Percentiles rank a stretch among this genome's conserved stretches.
phyloP scores from a whole-genome alignment of 2,797 vertebrate genomes.

The Crenichthys baileyi region DNA sequence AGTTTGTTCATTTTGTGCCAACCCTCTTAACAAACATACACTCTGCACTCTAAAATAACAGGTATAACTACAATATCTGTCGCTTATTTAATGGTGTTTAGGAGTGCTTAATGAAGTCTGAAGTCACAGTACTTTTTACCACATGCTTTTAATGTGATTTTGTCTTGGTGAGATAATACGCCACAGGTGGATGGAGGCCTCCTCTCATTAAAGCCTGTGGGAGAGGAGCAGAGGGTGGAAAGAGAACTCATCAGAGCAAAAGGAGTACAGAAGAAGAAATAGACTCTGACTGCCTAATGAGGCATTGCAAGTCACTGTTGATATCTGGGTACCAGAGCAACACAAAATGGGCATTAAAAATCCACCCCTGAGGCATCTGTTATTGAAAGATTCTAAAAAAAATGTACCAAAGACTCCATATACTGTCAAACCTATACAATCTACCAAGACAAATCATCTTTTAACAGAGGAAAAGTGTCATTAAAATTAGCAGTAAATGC shows the following conservation, averaged over 20 bases:
- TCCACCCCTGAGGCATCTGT: slow-evolving; percentile 32
- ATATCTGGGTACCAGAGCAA: slow-evolving; percentile 47
- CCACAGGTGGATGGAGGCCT: slow-evolving; percentile 13
- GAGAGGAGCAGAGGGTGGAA: slow-evolving; percentile 51
- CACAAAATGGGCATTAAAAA: slow-evolving; percentile 57
- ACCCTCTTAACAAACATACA: slow-evolving; percentile 15
- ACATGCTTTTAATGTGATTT: slow-evolving; percentile 44
- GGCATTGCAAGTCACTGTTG: slow-evolving; percentile 39
- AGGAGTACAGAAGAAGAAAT: slow-evolving; percentile 37
- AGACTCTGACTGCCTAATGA: slow-evolving; percentile 51
- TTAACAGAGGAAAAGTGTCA: neutral
- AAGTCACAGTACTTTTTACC: slow-evolving; percentile 43
- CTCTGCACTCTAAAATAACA: slow-evolving; percentile 12
- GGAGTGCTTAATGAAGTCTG: slow-evolving; percentile 41
- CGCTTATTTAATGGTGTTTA: slow-evolving; percentile 34
- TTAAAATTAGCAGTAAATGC: neutral
- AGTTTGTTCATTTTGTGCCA: slow-evolving; percentile 11
- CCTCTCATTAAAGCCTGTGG: slow-evolving; percentile 38
- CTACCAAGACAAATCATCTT: neutral
- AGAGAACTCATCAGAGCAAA: slow-evolving; percentile 41
- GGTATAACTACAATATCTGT: slow-evolving; percentile 26
- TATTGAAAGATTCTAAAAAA: slow-evolving; percentile 26
- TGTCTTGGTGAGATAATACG: slow-evolving; percentile 51
- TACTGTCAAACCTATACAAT: slow-evolving; percentile 15
- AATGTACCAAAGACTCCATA: slow-evolving; percentile 33